phyloP scores from a whole-genome alignment of 2,113 vertebrate species.

The Argyrosomus japonicus region DNA sequence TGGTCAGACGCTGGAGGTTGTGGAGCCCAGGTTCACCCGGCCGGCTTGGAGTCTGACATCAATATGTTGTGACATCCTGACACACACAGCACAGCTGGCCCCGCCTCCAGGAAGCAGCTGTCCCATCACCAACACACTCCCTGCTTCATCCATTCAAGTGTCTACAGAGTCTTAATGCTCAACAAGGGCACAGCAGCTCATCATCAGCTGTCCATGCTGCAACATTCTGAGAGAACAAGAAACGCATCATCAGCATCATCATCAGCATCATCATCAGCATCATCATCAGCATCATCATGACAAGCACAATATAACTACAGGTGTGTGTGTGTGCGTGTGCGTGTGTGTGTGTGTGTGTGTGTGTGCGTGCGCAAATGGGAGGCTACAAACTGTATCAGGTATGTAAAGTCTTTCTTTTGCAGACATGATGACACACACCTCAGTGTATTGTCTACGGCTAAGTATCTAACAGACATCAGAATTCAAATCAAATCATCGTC shows the following conservation, averaged over 20 bases:
- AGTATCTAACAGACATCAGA: too few relatives aligned
- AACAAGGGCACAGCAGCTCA: conserved; percentile 68
- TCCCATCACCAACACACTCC: conserved; percentile 44
- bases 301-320: too few relatives aligned
- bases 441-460: too few relatives aligned
- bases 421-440: too few relatives aligned
- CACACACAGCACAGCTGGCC: conserved; percentile 16
- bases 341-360: too few relatives aligned
- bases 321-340: too few relatives aligned
- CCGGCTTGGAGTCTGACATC: conserved; percentile 35
- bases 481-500: too few relatives aligned
- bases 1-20: conserved; percentile 39
- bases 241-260: conserved; percentile 1
- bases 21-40: neutral
- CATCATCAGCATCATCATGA: neutral
- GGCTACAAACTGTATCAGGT: too few relatives aligned
- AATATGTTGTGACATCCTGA: conserved; percentile 34
- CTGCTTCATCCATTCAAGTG: conserved; percentile 67
- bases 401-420: too few relatives aligned
- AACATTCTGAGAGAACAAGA: conserved; percentile 86
- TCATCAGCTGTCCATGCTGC: conserved; percentile 99
- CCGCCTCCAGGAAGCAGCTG: conserved; percentile 54
- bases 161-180: conserved; percentile 62
- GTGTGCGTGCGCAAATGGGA: too few relatives aligned
- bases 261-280: neutral